Evolutionary conservation across 2,113 vertebrate species (phyloP).

Genomic region (Melanerpes aurifrons): DNA sequence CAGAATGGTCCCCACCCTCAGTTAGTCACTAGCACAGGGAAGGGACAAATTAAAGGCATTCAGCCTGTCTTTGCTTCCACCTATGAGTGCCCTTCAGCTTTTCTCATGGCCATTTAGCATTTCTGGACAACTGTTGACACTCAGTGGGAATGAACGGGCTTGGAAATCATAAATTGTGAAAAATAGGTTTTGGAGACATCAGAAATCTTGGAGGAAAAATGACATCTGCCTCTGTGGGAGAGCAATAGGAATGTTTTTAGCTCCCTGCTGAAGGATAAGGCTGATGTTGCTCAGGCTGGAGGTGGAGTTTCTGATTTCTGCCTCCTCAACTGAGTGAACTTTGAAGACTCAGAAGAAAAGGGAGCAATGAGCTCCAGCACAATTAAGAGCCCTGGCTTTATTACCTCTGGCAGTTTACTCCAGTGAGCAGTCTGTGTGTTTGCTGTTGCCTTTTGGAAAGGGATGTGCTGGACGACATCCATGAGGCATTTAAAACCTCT

Average conservation of each 20-base stretch:
- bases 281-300: neutral
- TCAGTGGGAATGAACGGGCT: conserved; percentile 50
- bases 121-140: conserved; percentile 64
- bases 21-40: neutral
- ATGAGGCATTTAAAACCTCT: conserved; percentile 13
- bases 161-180: conserved; percentile 54
- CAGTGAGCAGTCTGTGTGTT: neutral
- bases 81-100: conserved; percentile 49
- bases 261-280: neutral
- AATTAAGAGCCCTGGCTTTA: neutral
- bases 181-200: conserved; percentile 7
- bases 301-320: neutral
- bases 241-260: neutral
- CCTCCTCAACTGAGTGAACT: neutral
- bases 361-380: neutral
- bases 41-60: conserved; percentile 38
- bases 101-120: conserved; percentile 48
- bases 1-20: neutral
- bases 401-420: neutral
- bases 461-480: neutral
- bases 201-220: conserved; percentile 44
- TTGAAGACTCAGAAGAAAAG: neutral
- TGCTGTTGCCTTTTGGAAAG: neutral
- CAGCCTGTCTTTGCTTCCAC: conserved; percentile 17
- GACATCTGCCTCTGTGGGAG: neutral